Conservation (phyloP, 1,140 invertebrate genomes). For the Ceratina australensis region DNA sequence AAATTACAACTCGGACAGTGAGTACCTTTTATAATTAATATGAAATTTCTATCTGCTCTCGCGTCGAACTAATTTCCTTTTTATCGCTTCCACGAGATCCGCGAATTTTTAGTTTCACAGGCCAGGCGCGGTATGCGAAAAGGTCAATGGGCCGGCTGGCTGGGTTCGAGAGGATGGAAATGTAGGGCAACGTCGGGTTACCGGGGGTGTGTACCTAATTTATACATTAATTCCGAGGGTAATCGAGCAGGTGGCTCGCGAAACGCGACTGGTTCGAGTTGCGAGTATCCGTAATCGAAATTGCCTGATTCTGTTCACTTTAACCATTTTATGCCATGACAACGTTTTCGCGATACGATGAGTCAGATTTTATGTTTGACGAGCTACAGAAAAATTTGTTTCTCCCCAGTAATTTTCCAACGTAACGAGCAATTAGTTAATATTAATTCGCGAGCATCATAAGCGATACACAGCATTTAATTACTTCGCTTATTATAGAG, state of each 20-base stretch:
- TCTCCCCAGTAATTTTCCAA: too few relatives aligned
- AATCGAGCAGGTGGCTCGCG: constrained; percentile 37
- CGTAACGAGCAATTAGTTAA: too few relatives aligned
- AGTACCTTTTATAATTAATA: constrained; percentile 41
- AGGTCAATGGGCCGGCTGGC: constrained; percentile 36
- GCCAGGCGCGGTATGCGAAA: background rate
- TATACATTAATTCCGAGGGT: constrained; percentile 44
- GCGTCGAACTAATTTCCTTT: background rate
- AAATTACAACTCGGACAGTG: too few relatives aligned
- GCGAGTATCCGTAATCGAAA: background rate
- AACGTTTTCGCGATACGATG: too few relatives aligned
- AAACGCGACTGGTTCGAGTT: background rate
- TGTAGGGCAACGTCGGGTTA: constrained; percentile 20
- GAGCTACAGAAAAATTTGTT: too few relatives aligned
- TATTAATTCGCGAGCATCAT: too few relatives aligned
- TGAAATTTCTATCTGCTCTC: constrained; percentile 28
- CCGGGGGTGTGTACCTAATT: constrained; percentile 22
- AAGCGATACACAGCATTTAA: too few relatives aligned
- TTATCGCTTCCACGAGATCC: constrained; percentile 15
- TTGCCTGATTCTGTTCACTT: background rate
- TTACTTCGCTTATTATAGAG: too few relatives aligned
- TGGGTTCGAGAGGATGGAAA: constrained; percentile 32
- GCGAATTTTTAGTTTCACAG: constrained; percentile 17
- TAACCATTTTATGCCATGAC: background rate
- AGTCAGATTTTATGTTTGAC: too few relatives aligned